Percentiles rank a stretch among this genome's conserved stretches.
Conservation (phyloP, 2,797 vertebrate genomes). For the Mareca strepera region DNA sequence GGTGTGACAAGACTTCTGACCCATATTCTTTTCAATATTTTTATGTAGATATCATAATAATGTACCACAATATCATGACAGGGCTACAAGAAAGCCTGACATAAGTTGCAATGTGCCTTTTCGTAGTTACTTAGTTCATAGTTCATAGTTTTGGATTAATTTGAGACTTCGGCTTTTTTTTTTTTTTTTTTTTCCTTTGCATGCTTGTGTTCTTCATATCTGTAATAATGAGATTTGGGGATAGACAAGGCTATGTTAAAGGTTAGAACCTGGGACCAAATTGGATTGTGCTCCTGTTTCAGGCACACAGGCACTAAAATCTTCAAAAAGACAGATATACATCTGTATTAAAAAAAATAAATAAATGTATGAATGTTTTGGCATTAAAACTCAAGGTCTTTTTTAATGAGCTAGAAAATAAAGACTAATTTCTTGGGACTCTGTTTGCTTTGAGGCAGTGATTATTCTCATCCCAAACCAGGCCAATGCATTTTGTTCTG, state of each 20-base stretch:
- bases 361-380: background rate
- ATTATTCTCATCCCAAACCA: constrained; percentile 72
- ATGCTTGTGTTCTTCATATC: background rate
- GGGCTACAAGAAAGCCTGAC: background rate
- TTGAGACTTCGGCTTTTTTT: background rate
- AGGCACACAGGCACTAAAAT: background rate
- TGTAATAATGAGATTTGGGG: background rate
- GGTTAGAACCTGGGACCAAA: background rate
- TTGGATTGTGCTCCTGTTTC: background rate
- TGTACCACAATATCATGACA: background rate
- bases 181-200: background rate
- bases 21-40: background rate
- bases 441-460: constrained; percentile 71
- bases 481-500: constrained; percentile 70
- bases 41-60: background rate
- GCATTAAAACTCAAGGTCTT: constrained; percentile 66
- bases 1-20: background rate
- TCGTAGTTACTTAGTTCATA: background rate
- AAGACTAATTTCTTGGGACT: constrained; percentile 71
- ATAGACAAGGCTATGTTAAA: background rate
- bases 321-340: background rate
- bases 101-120: background rate
- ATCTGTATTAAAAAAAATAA: background rate
- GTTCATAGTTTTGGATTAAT: background rate
- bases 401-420: constrained; percentile 74